phyloP scores from a whole-genome alignment of 2,113 vertebrate genomes.

The Brachypodius melanocephalos region DNA sequence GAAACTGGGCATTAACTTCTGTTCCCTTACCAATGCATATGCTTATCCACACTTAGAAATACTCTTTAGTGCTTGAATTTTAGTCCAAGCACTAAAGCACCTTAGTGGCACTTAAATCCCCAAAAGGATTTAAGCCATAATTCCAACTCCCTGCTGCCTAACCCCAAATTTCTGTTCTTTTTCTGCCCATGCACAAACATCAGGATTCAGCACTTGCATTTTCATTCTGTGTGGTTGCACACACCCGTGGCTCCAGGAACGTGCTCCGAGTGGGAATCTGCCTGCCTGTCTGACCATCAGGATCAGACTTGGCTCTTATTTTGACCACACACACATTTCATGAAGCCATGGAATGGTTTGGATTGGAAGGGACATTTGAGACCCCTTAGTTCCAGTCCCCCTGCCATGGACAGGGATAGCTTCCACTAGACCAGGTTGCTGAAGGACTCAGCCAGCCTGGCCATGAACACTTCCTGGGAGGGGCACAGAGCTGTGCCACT shows the following conservation, averaged over 20 bases:
- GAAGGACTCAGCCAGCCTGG: neutral
- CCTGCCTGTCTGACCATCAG: neutral
- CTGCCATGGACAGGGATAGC: neutral
- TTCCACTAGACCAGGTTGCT: neutral
- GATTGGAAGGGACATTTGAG: neutral
- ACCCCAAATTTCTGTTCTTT: neutral
- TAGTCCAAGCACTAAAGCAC: neutral
- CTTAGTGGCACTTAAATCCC: neutral
- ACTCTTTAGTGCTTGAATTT: neutral
- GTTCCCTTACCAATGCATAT: neutral
- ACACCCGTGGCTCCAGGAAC: neutral
- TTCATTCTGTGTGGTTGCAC: neutral
- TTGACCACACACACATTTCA: neutral
- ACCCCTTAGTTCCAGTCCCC: neutral
- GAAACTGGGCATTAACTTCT: slow-evolving; percentile 1
- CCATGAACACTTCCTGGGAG: neutral
- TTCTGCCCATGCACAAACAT: neutral
- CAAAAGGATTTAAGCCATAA: neutral
- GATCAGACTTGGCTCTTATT: neutral
- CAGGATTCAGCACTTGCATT: neutral
- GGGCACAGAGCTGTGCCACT: neutral
- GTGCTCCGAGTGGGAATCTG: neutral
- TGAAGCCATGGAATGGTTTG: neutral
- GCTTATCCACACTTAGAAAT: neutral
- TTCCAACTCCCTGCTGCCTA: neutral